Evolutionary conservation across 2,888 invertebrate genomes (phyloP), one percentile per base, ranked within the genome.

Genomic region (Platerodrilus igneus): DNA sequence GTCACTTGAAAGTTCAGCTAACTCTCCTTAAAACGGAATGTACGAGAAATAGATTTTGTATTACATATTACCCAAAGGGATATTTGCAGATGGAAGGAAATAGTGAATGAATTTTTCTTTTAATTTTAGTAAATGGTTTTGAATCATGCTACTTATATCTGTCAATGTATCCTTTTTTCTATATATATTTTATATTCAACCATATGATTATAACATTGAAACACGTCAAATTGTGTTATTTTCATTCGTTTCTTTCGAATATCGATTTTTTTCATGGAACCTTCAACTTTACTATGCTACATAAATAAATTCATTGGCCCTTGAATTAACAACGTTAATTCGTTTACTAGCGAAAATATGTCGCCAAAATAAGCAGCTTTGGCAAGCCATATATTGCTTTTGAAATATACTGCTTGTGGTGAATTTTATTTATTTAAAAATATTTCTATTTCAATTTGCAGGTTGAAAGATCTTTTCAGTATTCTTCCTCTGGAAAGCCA

Each of bases 201-300:
- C 19, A 31, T 21, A 19, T 29, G 29, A 18, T 10, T 11, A 21
- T 16, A 29, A 16, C 16, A 29, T 21, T 10, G 21, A 31, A 31
- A 31, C 31, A 21, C 21, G 19, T 31, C 31, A 31, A 30, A 30
- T 11, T 19, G 10, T n/a, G 4, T 11, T 16, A 6, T 17, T 30
- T 19, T 21, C 18, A 31, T 11, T 20, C 10, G 9, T n/a, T 33
- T 16, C 14, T 2, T 14, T 9, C 17, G 23, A 6, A 33, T 11
- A 21, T 20, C n/a, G n/a, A 23, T 11, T 31, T 31, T 31, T 31
- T 31, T 20, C 18, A 31, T 5, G 17, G 17, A 16, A 33, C 8
- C 32, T 33, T 33, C 23, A 21, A 33, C 17, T 33, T 33, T 23
- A 33, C 19, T 33, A 33, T n/a, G n/a, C n/a, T n/a, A n/a, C n/a